phyloP scores from a whole-genome alignment of 2,797 vertebrate species.

The Onychomys arenicola region DNA sequence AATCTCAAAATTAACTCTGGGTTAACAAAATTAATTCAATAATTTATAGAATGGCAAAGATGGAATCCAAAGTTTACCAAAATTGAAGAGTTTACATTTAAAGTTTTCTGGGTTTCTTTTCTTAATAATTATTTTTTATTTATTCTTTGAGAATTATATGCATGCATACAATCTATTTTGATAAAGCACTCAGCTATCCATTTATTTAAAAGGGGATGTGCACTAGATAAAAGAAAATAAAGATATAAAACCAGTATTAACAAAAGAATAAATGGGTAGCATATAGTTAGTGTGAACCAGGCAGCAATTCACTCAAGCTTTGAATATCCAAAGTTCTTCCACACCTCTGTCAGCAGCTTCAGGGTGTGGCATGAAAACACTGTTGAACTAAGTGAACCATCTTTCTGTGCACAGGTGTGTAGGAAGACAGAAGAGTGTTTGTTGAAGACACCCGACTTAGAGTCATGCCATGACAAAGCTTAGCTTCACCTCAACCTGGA shows the following conservation, averaged over 20 bases:
- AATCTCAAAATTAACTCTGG: conserved; percentile 47
- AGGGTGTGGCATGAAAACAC: not conserved
- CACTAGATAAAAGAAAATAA: not conserved
- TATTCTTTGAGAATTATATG: not conserved
- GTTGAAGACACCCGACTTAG: not conserved
- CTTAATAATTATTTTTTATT: not conserved
- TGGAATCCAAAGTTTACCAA: not conserved
- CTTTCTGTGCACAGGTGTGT: not conserved
- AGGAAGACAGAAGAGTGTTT: not conserved
- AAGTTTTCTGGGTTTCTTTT: conserved; percentile 26
- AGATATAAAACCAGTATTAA: not conserved
- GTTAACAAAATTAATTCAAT: conserved; percentile 55
- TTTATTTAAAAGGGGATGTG: not conserved
- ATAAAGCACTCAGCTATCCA: not conserved
- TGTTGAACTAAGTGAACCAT: not conserved
- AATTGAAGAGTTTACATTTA: conserved; percentile 13
- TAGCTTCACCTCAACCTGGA: not conserved
- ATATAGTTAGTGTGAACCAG: not conserved
- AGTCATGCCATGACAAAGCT: not conserved
- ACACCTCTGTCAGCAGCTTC: not conserved
- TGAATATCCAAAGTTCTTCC: not conserved
- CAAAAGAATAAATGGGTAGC: not conserved
- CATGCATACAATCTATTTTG: not conserved
- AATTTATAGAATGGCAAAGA: conserved; percentile 26
- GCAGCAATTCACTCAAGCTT: not conserved